These are phyloP conservation scores for Momotus momota DNA, from an alignment of 2,797 vertebrate genomes.

Conservation along the genomic window DNA sequence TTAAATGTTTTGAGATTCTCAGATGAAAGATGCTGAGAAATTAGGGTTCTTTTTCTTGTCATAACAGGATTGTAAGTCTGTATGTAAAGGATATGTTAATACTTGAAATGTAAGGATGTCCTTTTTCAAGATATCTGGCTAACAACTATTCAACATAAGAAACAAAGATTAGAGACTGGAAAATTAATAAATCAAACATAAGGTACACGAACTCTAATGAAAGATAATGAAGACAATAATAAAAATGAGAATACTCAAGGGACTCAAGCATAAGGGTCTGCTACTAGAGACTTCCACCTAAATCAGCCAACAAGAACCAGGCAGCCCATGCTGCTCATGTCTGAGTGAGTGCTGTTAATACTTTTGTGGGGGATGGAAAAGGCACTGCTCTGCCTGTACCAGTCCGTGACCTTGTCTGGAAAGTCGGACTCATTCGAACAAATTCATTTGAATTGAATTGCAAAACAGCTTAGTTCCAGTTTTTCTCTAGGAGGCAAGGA, in stretches of 20 bases:
- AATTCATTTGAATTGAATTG: neutral
- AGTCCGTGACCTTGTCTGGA: neutral
- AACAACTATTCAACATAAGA: neutral
- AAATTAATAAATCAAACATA: neutral
- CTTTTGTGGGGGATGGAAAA: neutral
- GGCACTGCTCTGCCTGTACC: neutral
- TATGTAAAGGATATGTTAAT: neutral
- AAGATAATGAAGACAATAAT: neutral
- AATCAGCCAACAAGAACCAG: neutral
- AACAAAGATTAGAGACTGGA: neutral
- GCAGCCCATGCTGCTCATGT: neutral
- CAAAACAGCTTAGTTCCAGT: neutral
- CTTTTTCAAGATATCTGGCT: neutral
- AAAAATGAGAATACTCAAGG: neutral
- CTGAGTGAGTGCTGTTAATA: neutral
- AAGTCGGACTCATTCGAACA: neutral
- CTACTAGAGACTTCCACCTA: neutral
- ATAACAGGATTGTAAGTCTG: neutral
- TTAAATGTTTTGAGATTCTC: neutral
- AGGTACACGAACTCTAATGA: neutral
- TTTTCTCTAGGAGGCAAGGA: neutral
- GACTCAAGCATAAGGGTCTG: neutral
- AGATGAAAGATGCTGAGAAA: neutral
- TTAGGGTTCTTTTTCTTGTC: neutral
- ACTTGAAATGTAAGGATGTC: neutral